Evolutionary conservation across 2,797 vertebrate genomes (phyloP).

Genomic region (Oryzias sinensis): DNA sequence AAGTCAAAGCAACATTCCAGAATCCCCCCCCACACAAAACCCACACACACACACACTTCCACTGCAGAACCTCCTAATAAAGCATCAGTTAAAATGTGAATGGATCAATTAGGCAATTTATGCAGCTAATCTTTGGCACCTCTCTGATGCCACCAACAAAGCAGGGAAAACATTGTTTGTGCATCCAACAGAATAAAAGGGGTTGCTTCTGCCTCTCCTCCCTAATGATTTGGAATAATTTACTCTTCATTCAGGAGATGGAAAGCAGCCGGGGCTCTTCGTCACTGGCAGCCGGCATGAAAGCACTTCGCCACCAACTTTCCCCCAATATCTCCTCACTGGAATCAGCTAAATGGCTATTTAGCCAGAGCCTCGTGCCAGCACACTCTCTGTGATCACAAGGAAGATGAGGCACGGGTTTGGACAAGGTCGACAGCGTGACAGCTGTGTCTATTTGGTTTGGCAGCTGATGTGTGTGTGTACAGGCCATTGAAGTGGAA

Average conservation of each 20-base stretch:
- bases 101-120: slow-evolving; percentile 82
- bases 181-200: slow-evolving; percentile 76
- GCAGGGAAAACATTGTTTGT: slow-evolving; percentile 78
- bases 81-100: slow-evolving; percentile 76
- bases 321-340: slow-evolving; percentile 77
- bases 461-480: slow-evolving; percentile 40
- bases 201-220: slow-evolving; percentile 65
- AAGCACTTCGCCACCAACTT: slow-evolving; percentile 75
- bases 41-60: slow-evolving; percentile 30
- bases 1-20: slow-evolving; percentile 23
- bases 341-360: slow-evolving; percentile 81
- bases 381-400: slow-evolving; percentile 71
- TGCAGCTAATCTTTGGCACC: slow-evolving; percentile 72
- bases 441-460: slow-evolving; percentile 73
- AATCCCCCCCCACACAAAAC: slow-evolving; percentile 18
- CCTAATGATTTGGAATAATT: slow-evolving; percentile 79
- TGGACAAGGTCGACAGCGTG: slow-evolving; percentile 66
- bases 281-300: slow-evolving; percentile 72
- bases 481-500: slow-evolving; percentile 49
- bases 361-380: slow-evolving; percentile 71
- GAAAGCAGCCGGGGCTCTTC: slow-evolving; percentile 70
- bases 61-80: slow-evolving; percentile 69
- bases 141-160: slow-evolving; percentile 75
- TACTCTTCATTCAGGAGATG: slow-evolving; percentile 77
- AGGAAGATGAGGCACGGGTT: slow-evolving; percentile 72